Conservation (phyloP, 1,140 invertebrate genomes). For the Formica exsecta region DNA sequence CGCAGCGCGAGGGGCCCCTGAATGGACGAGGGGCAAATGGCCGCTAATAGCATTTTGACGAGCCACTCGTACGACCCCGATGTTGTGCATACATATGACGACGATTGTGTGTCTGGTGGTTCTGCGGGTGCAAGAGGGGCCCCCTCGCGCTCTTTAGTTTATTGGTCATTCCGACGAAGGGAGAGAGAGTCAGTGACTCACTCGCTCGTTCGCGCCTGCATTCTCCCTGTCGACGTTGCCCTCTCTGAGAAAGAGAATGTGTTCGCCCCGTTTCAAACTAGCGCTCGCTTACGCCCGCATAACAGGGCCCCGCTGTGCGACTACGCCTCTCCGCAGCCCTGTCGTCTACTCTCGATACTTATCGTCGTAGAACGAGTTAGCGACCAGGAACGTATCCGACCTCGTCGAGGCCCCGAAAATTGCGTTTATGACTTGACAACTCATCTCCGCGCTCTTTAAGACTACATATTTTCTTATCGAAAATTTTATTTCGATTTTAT, state of each 20-base stretch:
- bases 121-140: constrained; percentile 72
- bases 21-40: constrained; percentile 65
- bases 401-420: neutral
- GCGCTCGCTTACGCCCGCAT: constrained; percentile 82
- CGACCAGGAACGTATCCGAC: constrained; percentile 52
- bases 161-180: constrained; percentile 81
- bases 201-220: constrained; percentile 70
- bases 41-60: constrained; percentile 74
- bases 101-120: constrained; percentile 39
- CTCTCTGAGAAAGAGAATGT: constrained; percentile 44
- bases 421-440: neutral
- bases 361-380: constrained; percentile 63
- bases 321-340: constrained; percentile 64
- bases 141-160: constrained; percentile 75
- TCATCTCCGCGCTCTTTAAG: neutral
- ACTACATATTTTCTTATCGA: neutral
- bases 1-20: constrained; percentile 47
- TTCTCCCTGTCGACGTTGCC: constrained; percentile 75
- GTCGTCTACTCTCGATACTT: constrained; percentile 73
- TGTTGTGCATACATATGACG: constrained; percentile 3
- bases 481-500: neutral
- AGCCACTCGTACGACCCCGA: constrained; percentile 47
- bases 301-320: constrained; percentile 65
- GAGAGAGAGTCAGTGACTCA: constrained; percentile 81
- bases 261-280: constrained; percentile 78